Evolutionary conservation across 92 coral and sea anemone genomes (phyloP).

Genomic region (Epizoanthus rinbou): DNA sequence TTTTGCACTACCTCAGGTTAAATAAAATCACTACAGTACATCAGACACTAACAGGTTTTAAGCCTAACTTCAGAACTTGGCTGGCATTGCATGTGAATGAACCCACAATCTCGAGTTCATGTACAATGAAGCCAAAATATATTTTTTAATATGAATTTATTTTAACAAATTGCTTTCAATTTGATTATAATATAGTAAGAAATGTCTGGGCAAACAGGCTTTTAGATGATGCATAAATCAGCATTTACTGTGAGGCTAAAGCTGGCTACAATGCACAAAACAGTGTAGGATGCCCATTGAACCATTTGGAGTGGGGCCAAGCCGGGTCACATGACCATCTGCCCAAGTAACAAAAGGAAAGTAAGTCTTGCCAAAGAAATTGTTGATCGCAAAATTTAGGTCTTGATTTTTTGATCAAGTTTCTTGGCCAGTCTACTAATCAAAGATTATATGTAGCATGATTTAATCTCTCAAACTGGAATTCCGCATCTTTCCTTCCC

Average conservation of each 20-base stretch:
- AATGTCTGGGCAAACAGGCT: background rate
- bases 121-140: too few relatives aligned
- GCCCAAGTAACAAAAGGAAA: background rate
- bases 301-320: conserved; percentile 47
- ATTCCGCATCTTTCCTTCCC: conserved; percentile 25
- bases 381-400: background rate
- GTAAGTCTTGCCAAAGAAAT: background rate
- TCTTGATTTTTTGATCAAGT: background rate
- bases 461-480: conserved; percentile 28
- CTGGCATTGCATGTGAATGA: too few relatives aligned
- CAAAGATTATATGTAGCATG: background rate
- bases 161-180: too few relatives aligned
- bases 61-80: too few relatives aligned
- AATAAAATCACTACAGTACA: too few relatives aligned
- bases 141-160: too few relatives aligned
- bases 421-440: background rate
- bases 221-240: background rate
- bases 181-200: too few relatives aligned
- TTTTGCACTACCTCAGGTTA: too few relatives aligned
- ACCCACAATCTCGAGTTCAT: too few relatives aligned
- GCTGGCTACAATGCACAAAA: background rate
- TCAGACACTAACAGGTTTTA: too few relatives aligned
- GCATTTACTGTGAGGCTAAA: background rate
- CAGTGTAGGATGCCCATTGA: conserved; percentile 1
- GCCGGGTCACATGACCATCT: conserved; percentile 32